A percentile compares a stretch with the other conserved stretches of the same genome.
Conservation (phyloP, 2,113 vertebrate genomes). For the Perca fluviatilis region DNA sequence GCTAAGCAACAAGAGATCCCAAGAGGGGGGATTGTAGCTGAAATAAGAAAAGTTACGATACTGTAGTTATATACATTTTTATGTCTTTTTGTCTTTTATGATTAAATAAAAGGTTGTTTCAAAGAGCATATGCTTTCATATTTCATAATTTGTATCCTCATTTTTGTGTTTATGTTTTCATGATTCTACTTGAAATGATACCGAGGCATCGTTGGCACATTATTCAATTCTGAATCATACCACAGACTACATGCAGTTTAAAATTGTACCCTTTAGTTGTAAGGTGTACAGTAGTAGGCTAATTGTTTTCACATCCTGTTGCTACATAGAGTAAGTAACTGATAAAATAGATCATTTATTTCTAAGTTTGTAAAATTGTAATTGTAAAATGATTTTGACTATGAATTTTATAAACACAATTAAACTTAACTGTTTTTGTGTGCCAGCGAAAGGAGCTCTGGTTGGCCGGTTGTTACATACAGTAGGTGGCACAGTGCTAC, state of each 20-base stretch:
- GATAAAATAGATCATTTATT: neutral
- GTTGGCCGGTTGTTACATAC: neutral
- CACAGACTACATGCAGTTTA: neutral
- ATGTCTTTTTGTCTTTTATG: constrained; percentile 63
- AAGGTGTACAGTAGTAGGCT: neutral
- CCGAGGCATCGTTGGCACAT: neutral
- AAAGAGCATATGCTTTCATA: constrained; percentile 17
- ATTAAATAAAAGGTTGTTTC: constrained; percentile 72
- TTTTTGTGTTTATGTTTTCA: neutral
- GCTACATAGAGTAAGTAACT: neutral
- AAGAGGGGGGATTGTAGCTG: constrained; percentile 51
- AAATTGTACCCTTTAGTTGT: neutral
- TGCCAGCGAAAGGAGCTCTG: neutral
- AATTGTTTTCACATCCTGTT: neutral
- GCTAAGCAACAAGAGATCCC: constrained; percentile 26
- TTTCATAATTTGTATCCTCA: neutral
- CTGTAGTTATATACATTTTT: neutral
- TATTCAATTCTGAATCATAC: neutral
- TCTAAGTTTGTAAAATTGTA: neutral
- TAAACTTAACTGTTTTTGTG: no score
- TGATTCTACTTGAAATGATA: neutral
- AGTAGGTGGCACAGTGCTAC: neutral
- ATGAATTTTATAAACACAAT: no score
- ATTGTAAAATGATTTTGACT: neutral
- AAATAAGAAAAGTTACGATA: constrained; percentile 15